These are phyloP conservation scores for Folsomia candida DNA, from an alignment of 2,888 invertebrate genomes.

Conservation along the genomic window DNA sequence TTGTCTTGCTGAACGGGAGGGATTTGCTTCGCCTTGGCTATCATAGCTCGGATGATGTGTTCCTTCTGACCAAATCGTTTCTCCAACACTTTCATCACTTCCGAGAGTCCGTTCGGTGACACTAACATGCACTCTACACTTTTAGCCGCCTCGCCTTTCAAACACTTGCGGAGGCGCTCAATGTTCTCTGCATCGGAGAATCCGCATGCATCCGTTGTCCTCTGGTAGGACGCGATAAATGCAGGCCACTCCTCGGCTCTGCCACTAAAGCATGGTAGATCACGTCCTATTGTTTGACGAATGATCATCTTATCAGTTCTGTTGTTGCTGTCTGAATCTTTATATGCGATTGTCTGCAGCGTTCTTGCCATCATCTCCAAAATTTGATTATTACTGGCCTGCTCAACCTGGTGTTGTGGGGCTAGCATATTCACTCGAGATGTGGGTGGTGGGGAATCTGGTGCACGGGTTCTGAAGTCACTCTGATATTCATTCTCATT, in stretches of 20 bases:
- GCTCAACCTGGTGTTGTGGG: no score
- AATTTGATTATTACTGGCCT: no score
- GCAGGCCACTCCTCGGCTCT: background rate
- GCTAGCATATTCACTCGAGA: no score
- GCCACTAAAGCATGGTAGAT: background rate
- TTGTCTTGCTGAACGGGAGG: background rate
- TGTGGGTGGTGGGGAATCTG: no score
- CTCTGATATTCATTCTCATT: no score
- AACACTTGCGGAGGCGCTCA: no score
- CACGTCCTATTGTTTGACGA: background rate
- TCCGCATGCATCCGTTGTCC: background rate
- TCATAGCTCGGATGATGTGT: no score
- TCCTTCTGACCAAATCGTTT: no score
- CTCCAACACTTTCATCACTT: background rate
- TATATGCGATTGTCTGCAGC: background rate
- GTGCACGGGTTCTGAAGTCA: no score
- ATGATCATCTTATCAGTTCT: background rate
- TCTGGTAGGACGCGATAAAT: background rate
- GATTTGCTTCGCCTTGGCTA: background rate
- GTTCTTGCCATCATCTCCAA: no score
- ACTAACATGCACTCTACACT: background rate
- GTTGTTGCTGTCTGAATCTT: background rate
- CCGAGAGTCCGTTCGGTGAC: background rate
- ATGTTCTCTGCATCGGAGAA: no score
- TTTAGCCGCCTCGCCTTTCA: background rate